A percentile compares a stretch with the other conserved stretches of the same genome.
phyloP scores from a whole-genome alignment of 2,797 vertebrate genomes.

The Anabacerthia variegaticeps region DNA sequence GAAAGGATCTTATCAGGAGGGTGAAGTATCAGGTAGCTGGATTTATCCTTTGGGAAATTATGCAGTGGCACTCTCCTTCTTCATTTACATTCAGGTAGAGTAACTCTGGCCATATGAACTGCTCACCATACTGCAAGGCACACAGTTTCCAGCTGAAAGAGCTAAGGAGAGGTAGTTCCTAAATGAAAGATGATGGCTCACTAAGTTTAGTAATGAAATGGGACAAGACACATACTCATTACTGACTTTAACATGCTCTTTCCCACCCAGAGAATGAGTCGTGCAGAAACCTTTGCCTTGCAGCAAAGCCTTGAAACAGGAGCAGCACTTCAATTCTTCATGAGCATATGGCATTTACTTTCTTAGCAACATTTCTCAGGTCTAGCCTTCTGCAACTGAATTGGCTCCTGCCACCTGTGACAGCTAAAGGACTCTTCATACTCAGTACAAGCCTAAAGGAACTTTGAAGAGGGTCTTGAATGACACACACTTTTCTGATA shows the following conservation, averaged over 20 bases:
- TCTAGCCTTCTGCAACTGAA: neutral
- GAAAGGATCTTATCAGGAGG: neutral
- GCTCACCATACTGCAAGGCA: neutral
- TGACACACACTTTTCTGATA: neutral
- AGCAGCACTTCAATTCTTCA: neutral
- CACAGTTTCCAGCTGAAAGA: neutral
- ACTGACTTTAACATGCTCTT: neutral
- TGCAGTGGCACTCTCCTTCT: neutral
- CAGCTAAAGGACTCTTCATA: neutral
- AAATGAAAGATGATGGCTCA: neutral
- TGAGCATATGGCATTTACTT: neutral
- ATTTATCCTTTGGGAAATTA: neutral
- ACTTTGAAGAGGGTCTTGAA: neutral
- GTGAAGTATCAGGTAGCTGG: neutral
- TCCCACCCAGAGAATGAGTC: neutral
- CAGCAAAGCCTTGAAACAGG: neutral
- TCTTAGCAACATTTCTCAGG: neutral
- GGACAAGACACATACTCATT: neutral
- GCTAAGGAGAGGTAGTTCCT: neutral
- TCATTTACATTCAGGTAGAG: neutral
- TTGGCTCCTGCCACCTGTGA: neutral
- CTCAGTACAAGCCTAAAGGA: rapidly evolving
- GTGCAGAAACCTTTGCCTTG: neutral
- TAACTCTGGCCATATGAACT: neutral
- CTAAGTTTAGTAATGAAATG: neutral